A percentile compares a stretch with the other conserved stretches of the same genome.
Conservation (phyloP, 2,888 invertebrate species). For the Steinernema hermaphroditum region DNA sequence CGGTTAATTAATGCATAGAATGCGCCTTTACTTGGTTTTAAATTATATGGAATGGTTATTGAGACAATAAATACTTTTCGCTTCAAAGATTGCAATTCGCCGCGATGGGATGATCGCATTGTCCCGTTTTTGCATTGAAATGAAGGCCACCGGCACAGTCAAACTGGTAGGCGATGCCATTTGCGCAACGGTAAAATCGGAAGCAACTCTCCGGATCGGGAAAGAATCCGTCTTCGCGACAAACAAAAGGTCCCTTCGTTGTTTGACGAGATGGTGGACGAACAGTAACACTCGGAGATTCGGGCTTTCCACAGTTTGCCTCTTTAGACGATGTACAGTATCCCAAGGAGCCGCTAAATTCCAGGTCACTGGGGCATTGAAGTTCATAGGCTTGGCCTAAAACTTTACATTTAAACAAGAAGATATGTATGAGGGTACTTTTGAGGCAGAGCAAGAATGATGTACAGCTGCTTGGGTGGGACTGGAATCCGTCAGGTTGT, state of each 20-base stretch:
- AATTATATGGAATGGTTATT: too few relatives aligned
- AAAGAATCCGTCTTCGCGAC: constrained; percentile 61
- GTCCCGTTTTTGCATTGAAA: constrained; percentile 54
- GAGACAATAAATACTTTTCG: too few relatives aligned
- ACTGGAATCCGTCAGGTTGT: constrained; percentile 54
- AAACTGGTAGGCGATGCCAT: constrained; percentile 60
- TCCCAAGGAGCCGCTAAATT: constrained; percentile 49
- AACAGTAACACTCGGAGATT: neutral
- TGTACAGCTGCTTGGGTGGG: constrained; percentile 42
- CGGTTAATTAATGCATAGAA: too few relatives aligned
- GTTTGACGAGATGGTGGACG: constrained; percentile 16
- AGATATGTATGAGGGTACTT: constrained; percentile 33
- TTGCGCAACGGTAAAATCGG: constrained; percentile 62
- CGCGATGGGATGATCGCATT: constrained; percentile 60
- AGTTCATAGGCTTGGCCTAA: constrained; percentile 46
- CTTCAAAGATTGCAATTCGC: constrained; percentile 45
- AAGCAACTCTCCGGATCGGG: constrained; percentile 49
- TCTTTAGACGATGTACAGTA: constrained; percentile 51
- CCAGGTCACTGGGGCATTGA: constrained; percentile 54
- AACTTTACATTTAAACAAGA: too few relatives aligned
- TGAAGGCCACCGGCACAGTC: constrained; percentile 60
- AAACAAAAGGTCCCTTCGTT: constrained; percentile 41
- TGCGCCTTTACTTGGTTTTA: too few relatives aligned
- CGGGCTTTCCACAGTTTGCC: constrained; percentile 39
- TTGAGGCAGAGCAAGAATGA: constrained; percentile 57